Base-by-base conservation (phyloP, 2,888 invertebrate genomes). In the Fissipunctia ypsillon region DNA sequence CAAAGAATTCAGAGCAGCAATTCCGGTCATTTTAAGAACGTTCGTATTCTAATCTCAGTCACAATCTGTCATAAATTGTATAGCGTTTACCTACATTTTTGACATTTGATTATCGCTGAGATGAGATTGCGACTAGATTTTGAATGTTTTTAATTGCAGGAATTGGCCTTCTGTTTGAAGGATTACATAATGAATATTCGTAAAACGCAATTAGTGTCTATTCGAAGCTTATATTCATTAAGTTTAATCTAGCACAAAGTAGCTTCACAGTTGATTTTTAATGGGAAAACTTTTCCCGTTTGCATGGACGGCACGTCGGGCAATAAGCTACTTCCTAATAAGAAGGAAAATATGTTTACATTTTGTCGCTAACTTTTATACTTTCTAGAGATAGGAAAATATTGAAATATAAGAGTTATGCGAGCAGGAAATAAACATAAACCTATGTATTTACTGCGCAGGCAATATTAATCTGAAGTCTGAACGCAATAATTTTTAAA, bases 221-320 rank as follows among this genome's bases (percentile, higher is more conserved):
- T 75, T 68, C 60, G 12, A 45, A 66, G 75, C 66, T 87, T 81
- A 75, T 72, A 68, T 70, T 74, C 63, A 74, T 76, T 82, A 66
- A 61, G 54, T 81, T 69, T 60, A 72, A 75, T 76, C 63, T 57
- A 63, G 61, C 69, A 48, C 57, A 59, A 73, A 74, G 79, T 50
- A 82, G 68, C 72, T 77, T 73, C 83, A 78, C 80, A 76, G 83
- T 83, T 84, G 83, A 85, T 87, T 87, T 88, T 88, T 86, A 89
- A 90, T 89, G 90, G 87, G 74, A 88, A 90, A 90, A 90, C 67
- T 90, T 89, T 85, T 73, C 75, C 74, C 69, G 82, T 84, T 81
- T 79, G 78, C 80, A 80, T 71, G 71, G 45, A 65, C 74, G 65
- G 70, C 82, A 80, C 73, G 78, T 74, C 74, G 54, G 14, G 52